Base-by-base conservation (phyloP, 2,113 vertebrate species). In the Seriola aureovittata region DNA sequence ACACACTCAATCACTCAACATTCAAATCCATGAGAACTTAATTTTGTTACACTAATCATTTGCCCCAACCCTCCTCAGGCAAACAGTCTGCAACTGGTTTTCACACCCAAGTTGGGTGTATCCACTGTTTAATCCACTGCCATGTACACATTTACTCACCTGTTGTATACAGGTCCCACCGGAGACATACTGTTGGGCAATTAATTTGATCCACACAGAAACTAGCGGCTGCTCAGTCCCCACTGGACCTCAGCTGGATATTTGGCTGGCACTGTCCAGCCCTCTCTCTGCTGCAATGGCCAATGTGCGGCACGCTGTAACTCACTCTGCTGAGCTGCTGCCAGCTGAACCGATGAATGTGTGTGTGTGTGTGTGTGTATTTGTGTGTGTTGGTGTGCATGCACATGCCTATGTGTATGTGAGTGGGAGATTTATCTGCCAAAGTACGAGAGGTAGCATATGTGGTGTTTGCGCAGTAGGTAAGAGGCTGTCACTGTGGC, bases 191-290 rank as follows among this genome's bases (percentile, higher is more conserved):
- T 62, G 46, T 29, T 13, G 82, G 29, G 40, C 71, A 75, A 38
- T 89, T 85, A 57, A 73, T 85, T 81, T 87, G 71, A 89, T 90
- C 80, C 76, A 65, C 38, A 40, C 66, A 60, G 57, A 84, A 50
- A 46, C 66, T 48, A 29, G 62, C 11, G 44, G 65, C 71, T 54
- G 63, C 69, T 75, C 52, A 64, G 72, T 64, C 62, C 75, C 77
- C 5, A 5, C 60, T 75, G 76, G 78, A 83, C 76, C 70, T 88
- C 85, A 65, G 60, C 50, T 6, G 54, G 58, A 57, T 81, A 60
- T 81, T 90, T 84, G 71, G 59, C 75, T 86, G 85, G 70, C 71
- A 75, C 57, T 36, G 84, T 76, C 63, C 40, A 52, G 50, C 54
- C 75, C 63, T 77, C 52, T 88, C 72, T 85, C 68, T 80, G 80